Conservation (phyloP, 2,797 vertebrate genomes). For the Manis javanica region DNA sequence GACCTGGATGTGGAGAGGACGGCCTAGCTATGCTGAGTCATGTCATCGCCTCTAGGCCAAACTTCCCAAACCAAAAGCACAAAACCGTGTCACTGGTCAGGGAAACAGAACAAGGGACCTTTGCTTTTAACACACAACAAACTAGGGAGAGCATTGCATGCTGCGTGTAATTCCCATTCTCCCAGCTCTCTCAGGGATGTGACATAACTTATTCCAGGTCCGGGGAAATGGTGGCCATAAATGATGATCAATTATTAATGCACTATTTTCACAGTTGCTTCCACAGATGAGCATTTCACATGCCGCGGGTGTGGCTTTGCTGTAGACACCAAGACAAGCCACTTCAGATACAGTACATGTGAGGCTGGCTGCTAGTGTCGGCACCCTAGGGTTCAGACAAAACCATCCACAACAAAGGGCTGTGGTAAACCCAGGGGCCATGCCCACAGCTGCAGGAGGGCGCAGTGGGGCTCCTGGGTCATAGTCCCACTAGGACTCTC, state of each 20-base stretch:
- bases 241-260: not conserved
- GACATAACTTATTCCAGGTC: not conserved
- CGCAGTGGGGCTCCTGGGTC: not conserved
- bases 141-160: not conserved
- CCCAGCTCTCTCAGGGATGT: not conserved
- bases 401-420: not conserved
- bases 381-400: not conserved
- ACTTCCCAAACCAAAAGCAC: not conserved
- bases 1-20: not conserved
- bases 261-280: not conserved
- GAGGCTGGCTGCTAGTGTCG: not conserved
- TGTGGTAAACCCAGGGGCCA: not conserved
- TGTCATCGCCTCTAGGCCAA: fast-evolving
- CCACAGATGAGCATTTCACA: not conserved
- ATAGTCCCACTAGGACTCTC: not conserved
- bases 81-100: not conserved
- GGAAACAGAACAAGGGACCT: not conserved
- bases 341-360: not conserved
- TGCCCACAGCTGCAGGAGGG: not conserved
- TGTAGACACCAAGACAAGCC: not conserved
- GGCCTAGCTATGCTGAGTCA: not conserved
- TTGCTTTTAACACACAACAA: not conserved
- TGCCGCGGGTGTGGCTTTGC: not conserved
- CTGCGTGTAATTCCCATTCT: not conserved
- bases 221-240: not conserved